A percentile compares a stretch with the other conserved stretches of the same genome.
Conservation (phyloP, 23 tunicate genomes). For the Diplosoma virens region DNA sequence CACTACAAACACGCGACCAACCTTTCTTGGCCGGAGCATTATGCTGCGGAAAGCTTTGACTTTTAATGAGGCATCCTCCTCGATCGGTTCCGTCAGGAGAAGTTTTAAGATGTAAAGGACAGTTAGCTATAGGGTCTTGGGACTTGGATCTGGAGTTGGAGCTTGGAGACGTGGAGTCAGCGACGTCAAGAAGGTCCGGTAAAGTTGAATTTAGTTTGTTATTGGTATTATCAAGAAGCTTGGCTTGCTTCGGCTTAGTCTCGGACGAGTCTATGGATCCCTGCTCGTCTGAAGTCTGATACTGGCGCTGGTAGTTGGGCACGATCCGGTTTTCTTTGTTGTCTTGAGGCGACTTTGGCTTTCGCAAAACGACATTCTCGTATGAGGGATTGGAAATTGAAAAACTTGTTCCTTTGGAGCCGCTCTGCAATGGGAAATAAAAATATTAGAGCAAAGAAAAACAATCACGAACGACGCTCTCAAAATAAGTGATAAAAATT, state of each 20-base stretch:
- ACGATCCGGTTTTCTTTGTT: constrained; percentile 4
- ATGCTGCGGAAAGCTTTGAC: constrained; percentile 86
- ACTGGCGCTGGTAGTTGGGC: background rate
- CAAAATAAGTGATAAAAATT: too few species aligned
- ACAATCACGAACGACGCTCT: too few species aligned
- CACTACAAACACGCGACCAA: too few species aligned
- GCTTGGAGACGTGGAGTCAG: constrained; percentile 28
- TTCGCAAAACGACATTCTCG: constrained; percentile 43
- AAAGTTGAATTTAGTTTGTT: constrained; percentile 19
- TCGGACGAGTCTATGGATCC: constrained; percentile 82
- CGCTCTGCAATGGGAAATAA: background rate
- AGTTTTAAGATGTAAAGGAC: background rate
- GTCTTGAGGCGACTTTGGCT: background rate
- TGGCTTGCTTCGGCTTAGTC: constrained; percentile 69
- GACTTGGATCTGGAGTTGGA: constrained; percentile 46
- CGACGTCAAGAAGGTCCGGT: constrained; percentile 25
- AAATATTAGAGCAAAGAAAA: too few species aligned
- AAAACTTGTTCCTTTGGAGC: constrained; percentile 48
- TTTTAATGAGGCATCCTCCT: constrained; percentile 44
- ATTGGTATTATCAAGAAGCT: constrained; percentile 1
- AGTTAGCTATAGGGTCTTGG: constrained; percentile 33
- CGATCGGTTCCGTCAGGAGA: background rate
- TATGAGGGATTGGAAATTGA: constrained; percentile 45
- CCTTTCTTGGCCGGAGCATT: constrained; percentile 62
- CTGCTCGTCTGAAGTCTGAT: constrained; percentile 34